A percentile compares a stretch with the other conserved stretches of the same genome.
phyloP scores from a whole-genome alignment of 2,113 vertebrate species.

The Vicugna pacos region DNA sequence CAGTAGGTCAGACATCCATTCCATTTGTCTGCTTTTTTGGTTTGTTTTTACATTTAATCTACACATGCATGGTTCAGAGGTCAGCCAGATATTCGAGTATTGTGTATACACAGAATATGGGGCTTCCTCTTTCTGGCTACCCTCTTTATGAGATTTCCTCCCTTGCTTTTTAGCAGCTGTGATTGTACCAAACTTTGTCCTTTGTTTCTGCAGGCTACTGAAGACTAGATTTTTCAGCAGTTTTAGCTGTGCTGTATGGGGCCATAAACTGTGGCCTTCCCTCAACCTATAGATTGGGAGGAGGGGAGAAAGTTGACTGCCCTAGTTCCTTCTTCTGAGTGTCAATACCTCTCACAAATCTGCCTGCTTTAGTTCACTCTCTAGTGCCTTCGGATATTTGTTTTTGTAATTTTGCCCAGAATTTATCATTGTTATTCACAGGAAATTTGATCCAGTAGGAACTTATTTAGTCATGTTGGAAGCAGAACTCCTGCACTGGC shows the following conservation, averaged over 20 bases:
- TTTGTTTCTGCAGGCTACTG: not conserved
- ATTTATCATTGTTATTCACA: not conserved
- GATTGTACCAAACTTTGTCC: not conserved
- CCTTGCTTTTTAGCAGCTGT: not conserved
- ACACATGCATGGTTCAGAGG: not conserved
- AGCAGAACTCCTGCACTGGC: not conserved
- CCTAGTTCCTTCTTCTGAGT: not conserved
- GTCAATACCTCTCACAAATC: not conserved
- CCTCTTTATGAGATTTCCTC: not conserved
- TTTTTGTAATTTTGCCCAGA: not conserved
- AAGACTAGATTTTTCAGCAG: not conserved
- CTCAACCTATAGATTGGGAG: too few relatives aligned
- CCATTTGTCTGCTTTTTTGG: not conserved
- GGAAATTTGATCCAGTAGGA: not conserved
- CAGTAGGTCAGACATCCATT: not conserved
- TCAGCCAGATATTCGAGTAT: not conserved
- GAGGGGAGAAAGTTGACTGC: too few relatives aligned
- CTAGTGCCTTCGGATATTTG: not conserved
- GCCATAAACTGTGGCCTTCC: not conserved
- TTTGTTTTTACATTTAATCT: not conserved
- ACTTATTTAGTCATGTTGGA: not conserved
- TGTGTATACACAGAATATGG: not conserved
- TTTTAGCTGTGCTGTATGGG: not conserved
- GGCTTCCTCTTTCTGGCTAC: not conserved
- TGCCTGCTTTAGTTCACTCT: not conserved